Percentiles rank a stretch among this genome's conserved stretches.
Conservation (phyloP, 2,888 invertebrate species). For the Kuschelorhynchus macadamiae region DNA sequence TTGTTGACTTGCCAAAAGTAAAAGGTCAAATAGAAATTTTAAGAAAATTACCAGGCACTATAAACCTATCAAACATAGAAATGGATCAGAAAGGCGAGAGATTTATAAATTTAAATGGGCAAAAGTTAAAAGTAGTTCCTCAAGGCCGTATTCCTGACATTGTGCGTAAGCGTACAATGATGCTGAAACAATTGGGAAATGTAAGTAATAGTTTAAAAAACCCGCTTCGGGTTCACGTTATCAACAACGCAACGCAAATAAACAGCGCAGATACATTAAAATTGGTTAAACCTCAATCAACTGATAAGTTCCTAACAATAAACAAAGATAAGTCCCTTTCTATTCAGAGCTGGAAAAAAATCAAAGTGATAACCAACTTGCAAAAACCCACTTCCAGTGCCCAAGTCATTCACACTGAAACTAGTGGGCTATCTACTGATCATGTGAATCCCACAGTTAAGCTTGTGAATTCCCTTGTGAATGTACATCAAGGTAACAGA, state of each 20-base stretch:
- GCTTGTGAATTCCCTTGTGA: background rate
- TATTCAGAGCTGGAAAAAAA: constrained; percentile 17
- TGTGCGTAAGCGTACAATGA: constrained; percentile 25
- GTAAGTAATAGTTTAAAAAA: constrained; percentile 29
- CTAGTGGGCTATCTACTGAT: background rate
- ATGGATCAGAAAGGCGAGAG: constrained; percentile 51
- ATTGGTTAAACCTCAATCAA: constrained; percentile 1
- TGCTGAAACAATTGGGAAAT: constrained; percentile 31
- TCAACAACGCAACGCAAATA: constrained; percentile 31
- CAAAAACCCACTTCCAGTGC: constrained; percentile 14
- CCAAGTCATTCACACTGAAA: constrained; percentile 10
- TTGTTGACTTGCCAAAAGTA: background rate
- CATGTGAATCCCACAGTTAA: constrained; percentile 27
- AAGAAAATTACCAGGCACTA: background rate
- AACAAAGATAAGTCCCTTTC: constrained; percentile 10
- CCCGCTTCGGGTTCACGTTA: constrained; percentile 36
- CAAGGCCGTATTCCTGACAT: constrained; percentile 34
- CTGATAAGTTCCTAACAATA: constrained; percentile 13
- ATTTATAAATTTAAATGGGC: constrained; percentile 56
- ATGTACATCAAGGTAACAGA: constrained; percentile 3
- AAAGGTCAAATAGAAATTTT: constrained; percentile 3
- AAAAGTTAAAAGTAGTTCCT: constrained; percentile 55
- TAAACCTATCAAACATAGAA: constrained; percentile 18
- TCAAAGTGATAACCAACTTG: constrained; percentile 23
- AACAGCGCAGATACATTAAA: background rate